These are phyloP conservation scores for Montipora efflorescens DNA, from an alignment of 64 coral and sea anemone genomes.

Conservation along the genomic window DNA sequence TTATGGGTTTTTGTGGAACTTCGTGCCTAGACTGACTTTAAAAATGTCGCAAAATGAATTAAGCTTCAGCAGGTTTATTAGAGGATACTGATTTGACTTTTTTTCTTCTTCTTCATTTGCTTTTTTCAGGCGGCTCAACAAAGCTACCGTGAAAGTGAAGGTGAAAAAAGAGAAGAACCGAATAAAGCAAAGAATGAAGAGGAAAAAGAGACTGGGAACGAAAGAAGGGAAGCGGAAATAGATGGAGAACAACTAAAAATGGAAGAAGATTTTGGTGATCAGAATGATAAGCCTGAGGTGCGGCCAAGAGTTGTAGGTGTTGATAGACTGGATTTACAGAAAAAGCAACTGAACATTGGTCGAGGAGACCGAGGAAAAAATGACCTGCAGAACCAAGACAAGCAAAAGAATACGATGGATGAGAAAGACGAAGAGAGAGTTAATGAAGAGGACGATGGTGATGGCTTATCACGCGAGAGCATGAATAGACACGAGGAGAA, in stretches of 20 bases:
- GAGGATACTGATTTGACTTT: neutral
- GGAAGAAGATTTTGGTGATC: neutral
- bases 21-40: too few relatives aligned
- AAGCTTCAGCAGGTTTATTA: too few relatives aligned
- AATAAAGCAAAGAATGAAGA: neutral
- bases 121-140: neutral
- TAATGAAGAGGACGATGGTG: neutral
- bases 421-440: neutral
- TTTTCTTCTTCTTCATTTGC: neutral
- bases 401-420: neutral
- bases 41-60: too few relatives aligned
- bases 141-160: neutral
- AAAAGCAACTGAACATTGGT: neutral
- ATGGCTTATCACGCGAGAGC: constrained; percentile 26
- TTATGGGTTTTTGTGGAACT: too few relatives aligned
- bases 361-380: neutral
- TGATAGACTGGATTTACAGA: neutral
- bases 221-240: neutral
- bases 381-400: neutral
- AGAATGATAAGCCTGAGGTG: neutral
- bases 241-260: neutral
- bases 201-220: neutral
- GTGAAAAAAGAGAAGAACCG: neutral
- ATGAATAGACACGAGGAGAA: constrained; percentile 22
- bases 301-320: neutral